Percentiles rank a stretch among this genome's conserved stretches.
Evolutionary conservation across 1,140 invertebrate species (phyloP).

Genomic region (Choristoneura fumiferana): DNA sequence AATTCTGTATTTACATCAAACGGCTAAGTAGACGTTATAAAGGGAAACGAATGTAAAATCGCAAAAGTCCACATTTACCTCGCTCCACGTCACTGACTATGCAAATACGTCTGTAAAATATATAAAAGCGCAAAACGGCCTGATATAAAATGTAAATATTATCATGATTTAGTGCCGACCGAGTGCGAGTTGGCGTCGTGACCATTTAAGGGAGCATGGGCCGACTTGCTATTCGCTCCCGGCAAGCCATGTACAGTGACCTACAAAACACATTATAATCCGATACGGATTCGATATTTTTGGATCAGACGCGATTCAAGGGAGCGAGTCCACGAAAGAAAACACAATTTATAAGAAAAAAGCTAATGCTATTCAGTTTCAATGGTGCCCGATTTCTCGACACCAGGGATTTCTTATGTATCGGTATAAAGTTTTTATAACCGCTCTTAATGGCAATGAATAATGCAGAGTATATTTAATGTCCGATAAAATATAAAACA

Average conservation of each 20-base stretch:
- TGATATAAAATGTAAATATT: constrained; percentile 29
- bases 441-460: constrained; percentile 16
- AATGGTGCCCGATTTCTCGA: background rate
- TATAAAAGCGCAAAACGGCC: constrained; percentile 1
- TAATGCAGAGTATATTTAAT: constrained; percentile 17
- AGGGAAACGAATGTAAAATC: too few species aligned
- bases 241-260: constrained; percentile 44
- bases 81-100: background rate
- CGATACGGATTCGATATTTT: background rate
- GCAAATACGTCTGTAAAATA: constrained; percentile 1
- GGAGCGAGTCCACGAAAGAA: too few species aligned
- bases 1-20: too few species aligned
- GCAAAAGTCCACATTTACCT: background rate
- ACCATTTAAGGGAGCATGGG: constrained; percentile 58
- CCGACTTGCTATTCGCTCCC: constrained; percentile 37
- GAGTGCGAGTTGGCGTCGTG: constrained; percentile 43
- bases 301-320: background rate
- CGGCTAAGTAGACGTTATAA: too few species aligned
- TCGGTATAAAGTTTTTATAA: background rate
- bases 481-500: background rate
- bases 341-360: too few species aligned
- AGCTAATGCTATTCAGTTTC: background rate
- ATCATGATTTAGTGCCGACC: constrained; percentile 50
- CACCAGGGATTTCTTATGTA: background rate
- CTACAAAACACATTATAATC: constrained; percentile 9